Evolutionary conservation across 2,888 invertebrate species (phyloP).

Genomic region (Tetragnatha montana): DNA sequence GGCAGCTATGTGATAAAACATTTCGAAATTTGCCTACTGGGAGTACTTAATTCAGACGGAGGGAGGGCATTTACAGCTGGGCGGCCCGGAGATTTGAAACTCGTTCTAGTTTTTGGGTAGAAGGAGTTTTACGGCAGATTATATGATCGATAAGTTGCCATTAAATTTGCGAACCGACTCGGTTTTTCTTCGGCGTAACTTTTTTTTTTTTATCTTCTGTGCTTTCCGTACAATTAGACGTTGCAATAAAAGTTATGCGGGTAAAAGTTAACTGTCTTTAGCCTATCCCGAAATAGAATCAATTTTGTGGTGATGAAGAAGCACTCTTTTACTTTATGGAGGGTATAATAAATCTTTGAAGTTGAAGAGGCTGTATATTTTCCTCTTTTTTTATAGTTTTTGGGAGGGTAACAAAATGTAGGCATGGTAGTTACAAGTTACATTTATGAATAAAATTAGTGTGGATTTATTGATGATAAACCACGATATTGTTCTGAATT

Average conservation of each 20-base stretch:
- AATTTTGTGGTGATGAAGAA: too few species aligned
- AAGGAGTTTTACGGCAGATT: neutral
- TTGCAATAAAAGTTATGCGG: neutral
- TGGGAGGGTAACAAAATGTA: too few species aligned
- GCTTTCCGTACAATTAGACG: neutral
- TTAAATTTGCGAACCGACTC: neutral
- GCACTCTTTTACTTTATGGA: too few species aligned
- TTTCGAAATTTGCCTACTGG: slow-evolving; percentile 4
- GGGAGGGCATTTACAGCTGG: neutral
- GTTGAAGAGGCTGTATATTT: too few species aligned
- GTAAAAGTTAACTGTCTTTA: neutral
- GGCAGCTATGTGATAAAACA: slow-evolving; percentile 1
- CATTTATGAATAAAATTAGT: too few species aligned
- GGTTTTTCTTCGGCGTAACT: neutral
- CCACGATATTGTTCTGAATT: too few species aligned
- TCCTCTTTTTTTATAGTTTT: too few species aligned
- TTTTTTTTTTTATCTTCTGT: neutral
- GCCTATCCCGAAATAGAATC: neutral
- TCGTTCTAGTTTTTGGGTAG: neutral
- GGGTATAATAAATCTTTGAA: too few species aligned
- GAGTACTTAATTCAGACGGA: slow-evolving; percentile 6
- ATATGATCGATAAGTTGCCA: slow-evolving; percentile 1
- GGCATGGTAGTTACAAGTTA: too few species aligned
- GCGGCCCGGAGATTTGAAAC: neutral
- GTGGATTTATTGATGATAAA: too few species aligned